Evolutionary conservation across 1,140 invertebrate species (phyloP), one percentile per base, ranked within the genome.

Genomic region (Oppia nitens): DNA sequence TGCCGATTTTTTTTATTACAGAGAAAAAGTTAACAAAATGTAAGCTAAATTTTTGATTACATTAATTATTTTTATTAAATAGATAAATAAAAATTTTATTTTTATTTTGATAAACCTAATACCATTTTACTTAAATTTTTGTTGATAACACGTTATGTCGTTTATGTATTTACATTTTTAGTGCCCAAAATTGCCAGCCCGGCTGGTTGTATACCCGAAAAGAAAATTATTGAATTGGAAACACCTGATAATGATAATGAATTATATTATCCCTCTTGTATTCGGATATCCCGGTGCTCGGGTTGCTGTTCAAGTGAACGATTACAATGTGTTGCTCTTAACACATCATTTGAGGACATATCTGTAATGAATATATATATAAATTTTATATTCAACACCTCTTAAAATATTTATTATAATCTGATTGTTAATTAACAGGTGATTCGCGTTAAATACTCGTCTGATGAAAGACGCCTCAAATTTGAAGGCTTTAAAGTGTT

Each of bases 211-310:
- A 20, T 6, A 20, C 20, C 24, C n/a, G 49, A 50, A 20, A 20
- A 9, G 49, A 20, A 26, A 50, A 50, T 25, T 21, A 26, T 50
- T 9, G 49, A 50, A 50, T 25, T 50, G 20, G 4, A 50, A 21
- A 2, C 54, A 3, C 28, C 57, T 21, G 24, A 26, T 11, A 6
- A 11, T n/a, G 11, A 40, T 47, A 2, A 14, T 26, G 60, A 62
- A 28, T 21, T 62, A 14, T 62, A 54, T 28, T 62, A 47, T 55
- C 60, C 60, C n/a, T 25, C 48, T n/a, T 62, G 60, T 40, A 40
- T 62, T 12, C 57, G 53, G 24, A 32, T 62, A 27, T 56, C 60
- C 2, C 28, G 28, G 32, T 62, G 60, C 50, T 24, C 58, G 11
- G 60, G 60, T 17, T 62, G 60, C 24, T 62, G 60, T 59, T 52